phyloP scores from a whole-genome alignment of 2,888 invertebrate genomes.

The Ennomos fuscantarius region DNA sequence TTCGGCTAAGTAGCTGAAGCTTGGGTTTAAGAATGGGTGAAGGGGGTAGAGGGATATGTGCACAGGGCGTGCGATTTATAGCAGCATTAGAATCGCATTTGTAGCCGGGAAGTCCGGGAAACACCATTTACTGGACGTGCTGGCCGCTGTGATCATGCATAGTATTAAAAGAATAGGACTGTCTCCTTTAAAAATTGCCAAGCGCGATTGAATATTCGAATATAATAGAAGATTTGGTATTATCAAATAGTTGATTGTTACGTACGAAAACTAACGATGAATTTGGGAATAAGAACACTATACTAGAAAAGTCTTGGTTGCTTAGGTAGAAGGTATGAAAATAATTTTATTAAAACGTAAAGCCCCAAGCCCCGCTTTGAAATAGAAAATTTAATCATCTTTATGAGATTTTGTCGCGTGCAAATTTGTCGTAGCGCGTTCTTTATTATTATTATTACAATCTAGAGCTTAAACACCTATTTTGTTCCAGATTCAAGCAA shows the following conservation, averaged over 20 bases:
- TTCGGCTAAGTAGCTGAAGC: conserved; percentile 59
- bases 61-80: conserved; percentile 68
- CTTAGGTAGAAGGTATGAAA: conserved; percentile 38
- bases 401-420: conserved; percentile 56
- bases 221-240: too few relatives aligned
- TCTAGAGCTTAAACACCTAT: too few relatives aligned
- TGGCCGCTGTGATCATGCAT: conserved; percentile 46
- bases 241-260: too few relatives aligned
- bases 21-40: conserved; percentile 43
- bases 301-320: not conserved
- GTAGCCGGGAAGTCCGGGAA: conserved; percentile 48
- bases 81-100: conserved; percentile 77
- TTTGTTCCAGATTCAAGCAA: too few relatives aligned
- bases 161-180: conserved; percentile 43
- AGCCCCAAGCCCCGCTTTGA: conserved; percentile 43
- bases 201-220: too few relatives aligned
- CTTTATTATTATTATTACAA: not conserved
- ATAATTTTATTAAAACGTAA: conserved; percentile 61
- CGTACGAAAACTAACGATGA: not conserved
- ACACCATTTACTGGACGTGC: conserved; percentile 46
- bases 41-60: conserved; percentile 47
- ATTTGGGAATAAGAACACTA: conserved; percentile 2
- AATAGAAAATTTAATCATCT: conserved; percentile 63
- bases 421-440: conserved; percentile 20
- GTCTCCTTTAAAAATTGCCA: not conserved